Conservation (phyloP, 2,113 vertebrate genomes). For the Hipposideros armiger region DNA sequence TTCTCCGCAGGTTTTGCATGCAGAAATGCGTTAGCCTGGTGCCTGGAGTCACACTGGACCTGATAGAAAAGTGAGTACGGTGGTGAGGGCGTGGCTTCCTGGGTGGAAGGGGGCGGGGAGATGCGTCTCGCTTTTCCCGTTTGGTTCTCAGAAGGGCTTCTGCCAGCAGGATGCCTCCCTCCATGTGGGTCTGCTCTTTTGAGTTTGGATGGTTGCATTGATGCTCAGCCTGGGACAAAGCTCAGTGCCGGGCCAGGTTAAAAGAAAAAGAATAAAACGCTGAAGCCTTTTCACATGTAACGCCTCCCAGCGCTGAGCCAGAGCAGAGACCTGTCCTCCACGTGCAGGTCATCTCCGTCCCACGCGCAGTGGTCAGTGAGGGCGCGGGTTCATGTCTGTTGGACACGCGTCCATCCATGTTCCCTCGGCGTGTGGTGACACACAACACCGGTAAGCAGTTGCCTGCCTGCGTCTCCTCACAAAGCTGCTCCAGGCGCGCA, state of each 20-base stretch:
- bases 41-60: constrained; percentile 98
- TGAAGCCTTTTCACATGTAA: not conserved
- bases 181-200: not conserved
- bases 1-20: constrained; percentile 96
- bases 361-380: rapidly evolving
- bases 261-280: not conserved
- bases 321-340: no score
- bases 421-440: no score
- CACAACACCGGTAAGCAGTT: rapidly evolving
- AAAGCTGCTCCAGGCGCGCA: no score
- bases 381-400: rapidly evolving
- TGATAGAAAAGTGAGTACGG: constrained; percentile 97
- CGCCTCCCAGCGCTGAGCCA: not conserved
- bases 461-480: not conserved
- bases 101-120: not conserved
- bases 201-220: not conserved
- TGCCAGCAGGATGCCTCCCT: not conserved
- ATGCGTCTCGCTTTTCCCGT: not conserved
- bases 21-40: constrained; percentile 98
- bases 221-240: not conserved
- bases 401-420: no score
- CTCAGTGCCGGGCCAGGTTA: not conserved
- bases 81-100: not conserved
- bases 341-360: not conserved
- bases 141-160: not conserved